Evolutionary conservation across 2,888 invertebrate genomes (phyloP), one percentile per base, ranked within the genome.

Genomic region (Hermaeophaga mercurialis): DNA sequence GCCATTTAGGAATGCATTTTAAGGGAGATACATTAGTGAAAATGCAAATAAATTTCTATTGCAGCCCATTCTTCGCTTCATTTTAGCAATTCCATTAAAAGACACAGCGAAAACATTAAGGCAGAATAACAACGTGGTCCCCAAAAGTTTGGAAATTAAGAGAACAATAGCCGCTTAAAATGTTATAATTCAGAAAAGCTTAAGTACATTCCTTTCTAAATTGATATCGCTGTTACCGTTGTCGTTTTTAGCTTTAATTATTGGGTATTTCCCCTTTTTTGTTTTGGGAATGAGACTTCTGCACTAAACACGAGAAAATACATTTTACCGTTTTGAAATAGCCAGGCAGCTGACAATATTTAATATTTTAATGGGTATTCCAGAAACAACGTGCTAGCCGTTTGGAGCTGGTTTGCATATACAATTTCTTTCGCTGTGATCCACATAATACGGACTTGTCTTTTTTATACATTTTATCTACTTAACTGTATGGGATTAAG

Each of bases 131-230:
- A 50, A 18, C 41, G 26, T n/a, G 39, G 39, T 41, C 48, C n/a
- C 41, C 24, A 14, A 41, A 50, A 50, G 50, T 50, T 50, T 50
- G 17, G 28, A 50, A 50, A 50, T 50, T 50, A 50, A 50, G 50
- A 50, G 50, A 38, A 50, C 50, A 50, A 50, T 50, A 24, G 11
- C 17, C 3, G 50, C 50, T 50, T 49, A 19, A 50, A 50, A 50
- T 41, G 50, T 50, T 50, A 41, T 50, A 50, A 50, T 50, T 50
- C 41, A 50, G 28, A 18, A 28, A 18, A 41, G 41, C 38, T 38
- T 41, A 50, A 41, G 31, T 50, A 50, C 50, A 50, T 50, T 50
- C 50, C 50, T 39, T 41, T 50, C 39, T 50, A 50, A 50, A 50
- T 50, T 50, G 50, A 41, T 50, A 50, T 50, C 39, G 26, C 41